Evolutionary conservation across 2,113 vertebrate genomes (phyloP), one percentile per base, ranked within the genome.

Genomic region (Mus spicilegus): DNA sequence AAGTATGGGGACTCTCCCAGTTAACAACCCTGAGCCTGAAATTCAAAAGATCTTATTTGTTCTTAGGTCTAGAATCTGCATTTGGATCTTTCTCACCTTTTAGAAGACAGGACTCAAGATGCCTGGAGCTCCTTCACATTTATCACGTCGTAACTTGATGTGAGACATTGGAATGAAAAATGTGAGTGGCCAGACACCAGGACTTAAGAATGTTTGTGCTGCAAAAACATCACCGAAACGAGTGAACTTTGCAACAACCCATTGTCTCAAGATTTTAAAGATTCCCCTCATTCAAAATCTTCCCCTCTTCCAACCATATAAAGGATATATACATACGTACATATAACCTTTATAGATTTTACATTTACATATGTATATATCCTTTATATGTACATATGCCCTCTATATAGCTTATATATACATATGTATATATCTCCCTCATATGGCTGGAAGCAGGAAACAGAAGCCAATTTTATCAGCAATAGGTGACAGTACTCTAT

Each of bases 401-500:
- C 28, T 67, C 12, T 67, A 69, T 69, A 33, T 67, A 65, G 28
- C 63, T 20, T 63, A 7, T 54, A 33, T 36, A 26, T 65, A 3
- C 0, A 54, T 10, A 36, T 20, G 4, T 13, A 9, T 19, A 58
- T 42, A 46, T 85, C 80, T 51, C 30, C 49, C 61, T 54, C 26
- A 8, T 67, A 2, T 58, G 76, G 73, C 16, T 93, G 51, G 85
- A 96, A 97, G 94, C 17, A 67, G 1, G 85, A 96, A 97, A 94
- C 22, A 76, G 1, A 94, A 84, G 78, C 63, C 69, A 78, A 46
- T 5, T 2, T 88, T 81, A 63, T 63, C 94, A 95, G 85, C 95
- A 93, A 89, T 33, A 97, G 93, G 84, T 89, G 96, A 92, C 94
- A 98, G 97, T 89, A 97, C 97, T 98, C 98, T 94, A 30, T 75